Evolutionary conservation across 1,140 invertebrate genomes (phyloP).

Genomic region (Melipona quadrifasciata): DNA sequence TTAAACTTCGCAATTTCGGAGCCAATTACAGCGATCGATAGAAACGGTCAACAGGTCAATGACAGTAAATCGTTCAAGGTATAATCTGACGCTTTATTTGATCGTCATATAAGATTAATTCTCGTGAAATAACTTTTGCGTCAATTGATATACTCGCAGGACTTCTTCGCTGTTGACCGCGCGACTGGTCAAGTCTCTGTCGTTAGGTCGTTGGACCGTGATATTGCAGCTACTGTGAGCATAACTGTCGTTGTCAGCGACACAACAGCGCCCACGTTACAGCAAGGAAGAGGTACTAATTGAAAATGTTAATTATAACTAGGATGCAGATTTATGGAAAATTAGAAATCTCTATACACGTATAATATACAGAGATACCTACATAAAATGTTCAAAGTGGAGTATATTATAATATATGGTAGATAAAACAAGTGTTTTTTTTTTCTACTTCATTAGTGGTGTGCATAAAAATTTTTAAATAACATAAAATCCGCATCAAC

Average conservation of each 20-base stretch:
- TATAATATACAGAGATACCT: no score
- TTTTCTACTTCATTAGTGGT: no score
- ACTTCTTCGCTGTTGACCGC: constrained; percentile 88
- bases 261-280: constrained; percentile 88
- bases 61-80: constrained; percentile 77
- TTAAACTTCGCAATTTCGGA: constrained; percentile 88
- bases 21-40: constrained; percentile 89
- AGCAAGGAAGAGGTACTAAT: constrained; percentile 87
- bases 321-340: no score
- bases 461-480: no score
- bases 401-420: no score
- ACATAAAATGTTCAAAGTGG: no score
- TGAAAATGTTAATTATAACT: no score
- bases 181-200: constrained; percentile 89
- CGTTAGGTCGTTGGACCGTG: constrained; percentile 85
- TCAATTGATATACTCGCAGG: constrained; percentile 79
- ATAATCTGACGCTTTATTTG: neutral
- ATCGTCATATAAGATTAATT: neutral
- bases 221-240: constrained; percentile 87
- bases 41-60: constrained; percentile 89
- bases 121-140: no score
- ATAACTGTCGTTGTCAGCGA: constrained; percentile 92
- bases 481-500: no score
- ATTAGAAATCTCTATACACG: no score
- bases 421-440: no score